These are phyloP conservation scores for Strix occidentalis DNA, from an alignment of 2,797 vertebrate species.

Conservation along the genomic window DNA sequence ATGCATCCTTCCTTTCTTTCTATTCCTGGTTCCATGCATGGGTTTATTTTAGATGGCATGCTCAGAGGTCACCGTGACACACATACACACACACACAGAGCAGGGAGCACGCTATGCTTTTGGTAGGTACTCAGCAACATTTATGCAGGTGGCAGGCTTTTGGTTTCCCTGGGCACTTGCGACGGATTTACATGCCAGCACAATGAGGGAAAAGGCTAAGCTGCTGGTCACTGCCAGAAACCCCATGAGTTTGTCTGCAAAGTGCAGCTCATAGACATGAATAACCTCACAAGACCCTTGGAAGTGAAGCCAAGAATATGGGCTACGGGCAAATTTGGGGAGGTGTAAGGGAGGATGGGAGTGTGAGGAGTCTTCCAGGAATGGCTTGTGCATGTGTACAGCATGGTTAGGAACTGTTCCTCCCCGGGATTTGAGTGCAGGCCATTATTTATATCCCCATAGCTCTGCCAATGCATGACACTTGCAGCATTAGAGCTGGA, in stretches of 20 bases:
- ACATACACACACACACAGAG: neutral
- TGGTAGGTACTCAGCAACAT: neutral
- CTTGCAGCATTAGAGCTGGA: neutral
- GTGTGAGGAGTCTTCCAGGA: constrained; percentile 1
- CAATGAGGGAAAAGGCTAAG: constrained; percentile 1
- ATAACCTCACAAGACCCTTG: constrained; percentile 31
- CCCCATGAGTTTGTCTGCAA: neutral
- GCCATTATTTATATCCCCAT: constrained; percentile 48
- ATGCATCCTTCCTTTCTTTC: constrained; percentile 62
- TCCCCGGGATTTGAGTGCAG: constrained; percentile 12
- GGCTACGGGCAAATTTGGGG: neutral
- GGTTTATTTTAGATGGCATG: neutral
- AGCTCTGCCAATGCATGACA: neutral
- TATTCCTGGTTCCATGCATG: constrained; percentile 8
- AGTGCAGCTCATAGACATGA: neutral
- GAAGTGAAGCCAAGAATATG: neutral
- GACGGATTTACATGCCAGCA: neutral
- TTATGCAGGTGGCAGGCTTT: constrained; percentile 7
- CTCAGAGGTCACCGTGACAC: constrained; percentile 11
- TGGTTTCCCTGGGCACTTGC: neutral
- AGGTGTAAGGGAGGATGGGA: neutral
- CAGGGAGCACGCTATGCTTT: neutral
- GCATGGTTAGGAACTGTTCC: constrained; percentile 51
- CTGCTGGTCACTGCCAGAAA: constrained; percentile 15
- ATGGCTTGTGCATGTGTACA: neutral